These are phyloP conservation scores for Lycia hirtaria DNA, from an alignment of 2,888 invertebrate genomes.

Conservation along the genomic window DNA sequence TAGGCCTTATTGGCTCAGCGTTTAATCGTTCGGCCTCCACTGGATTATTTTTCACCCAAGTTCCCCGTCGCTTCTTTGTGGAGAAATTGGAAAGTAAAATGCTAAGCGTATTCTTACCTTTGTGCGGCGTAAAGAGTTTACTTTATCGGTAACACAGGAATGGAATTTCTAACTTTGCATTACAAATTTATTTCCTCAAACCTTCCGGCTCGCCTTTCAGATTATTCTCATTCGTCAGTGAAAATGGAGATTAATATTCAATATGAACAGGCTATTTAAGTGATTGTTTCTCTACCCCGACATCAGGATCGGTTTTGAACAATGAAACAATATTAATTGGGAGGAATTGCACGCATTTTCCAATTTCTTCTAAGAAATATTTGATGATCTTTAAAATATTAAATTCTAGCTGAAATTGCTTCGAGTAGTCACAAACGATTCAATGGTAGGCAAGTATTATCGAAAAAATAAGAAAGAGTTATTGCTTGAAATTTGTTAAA, in stretches of 20 bases:
- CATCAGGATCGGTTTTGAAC: slow-evolving; percentile 65
- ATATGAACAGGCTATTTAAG: slow-evolving; percentile 82
- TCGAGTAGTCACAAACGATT: slow-evolving; percentile 23
- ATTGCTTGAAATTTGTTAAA: slow-evolving; percentile 2
- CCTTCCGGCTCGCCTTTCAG: slow-evolving; percentile 70
- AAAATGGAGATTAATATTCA: slow-evolving; percentile 84
- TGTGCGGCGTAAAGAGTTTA: slow-evolving; percentile 73
- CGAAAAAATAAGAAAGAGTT: slow-evolving; percentile 13
- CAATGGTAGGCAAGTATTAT: slow-evolving; percentile 5
- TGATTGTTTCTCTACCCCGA: slow-evolving; percentile 76
- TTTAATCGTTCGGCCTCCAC: slow-evolving; percentile 70
- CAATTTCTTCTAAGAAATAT: slow-evolving; percentile 66
- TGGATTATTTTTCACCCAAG: slow-evolving; percentile 74
- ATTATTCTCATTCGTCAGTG: slow-evolving; percentile 83
- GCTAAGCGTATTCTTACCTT: slow-evolving; percentile 76
- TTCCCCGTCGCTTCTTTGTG: slow-evolving; percentile 61
- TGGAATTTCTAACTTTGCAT: slow-evolving; percentile 84
- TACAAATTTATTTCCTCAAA: slow-evolving; percentile 82
- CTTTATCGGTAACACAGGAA: slow-evolving; percentile 79
- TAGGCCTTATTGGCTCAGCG: slow-evolving; percentile 82
- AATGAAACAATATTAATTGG: slow-evolving; percentile 71
- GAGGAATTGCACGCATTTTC: slow-evolving; percentile 64
- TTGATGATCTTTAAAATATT: slow-evolving; percentile 66
- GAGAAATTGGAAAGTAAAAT: slow-evolving; percentile 68
- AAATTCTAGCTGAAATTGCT: slow-evolving; percentile 52